Evolutionary conservation across 2,888 invertebrate species (phyloP).

Genomic region (Harpagoxenus sublaevis): DNA sequence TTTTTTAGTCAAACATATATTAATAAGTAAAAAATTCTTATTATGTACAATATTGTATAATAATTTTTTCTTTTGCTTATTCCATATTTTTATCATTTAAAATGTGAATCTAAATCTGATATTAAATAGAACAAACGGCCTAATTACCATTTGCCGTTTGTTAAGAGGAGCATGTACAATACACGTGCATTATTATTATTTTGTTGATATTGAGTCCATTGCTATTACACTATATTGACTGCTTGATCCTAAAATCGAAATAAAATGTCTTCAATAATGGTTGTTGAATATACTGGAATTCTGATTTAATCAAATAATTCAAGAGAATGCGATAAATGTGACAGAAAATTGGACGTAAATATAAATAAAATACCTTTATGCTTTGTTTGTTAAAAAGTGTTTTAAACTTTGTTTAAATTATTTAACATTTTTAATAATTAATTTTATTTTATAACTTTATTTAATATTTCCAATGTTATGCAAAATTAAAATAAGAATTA

Average conservation of each 20-base stretch:
- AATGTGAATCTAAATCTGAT: background rate
- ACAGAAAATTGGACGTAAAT: background rate
- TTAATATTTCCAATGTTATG: background rate
- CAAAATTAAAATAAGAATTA: background rate
- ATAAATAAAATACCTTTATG: background rate
- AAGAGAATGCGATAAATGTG: background rate
- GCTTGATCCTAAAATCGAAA: conserved; percentile 12
- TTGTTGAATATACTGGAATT: background rate
- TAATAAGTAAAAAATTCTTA: background rate
- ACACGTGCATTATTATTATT: conserved; percentile 20
- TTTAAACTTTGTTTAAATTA: background rate
- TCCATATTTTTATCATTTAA: background rate
- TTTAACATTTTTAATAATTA: background rate
- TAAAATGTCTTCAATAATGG: conserved; percentile 17
- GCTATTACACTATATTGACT: conserved; percentile 26
- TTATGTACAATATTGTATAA: background rate
- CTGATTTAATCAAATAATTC: conserved; percentile 14
- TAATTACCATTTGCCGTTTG: conserved; percentile 2
- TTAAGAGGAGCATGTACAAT: background rate
- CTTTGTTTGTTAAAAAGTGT: background rate
- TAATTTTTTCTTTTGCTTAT: background rate
- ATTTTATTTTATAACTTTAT: background rate
- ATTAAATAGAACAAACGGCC: background rate
- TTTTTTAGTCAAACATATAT: background rate
- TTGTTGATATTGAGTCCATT: conserved; percentile 18